A percentile compares a stretch with the other conserved stretches of the same genome.
Conservation (phyloP, 2,797 vertebrate genomes). For the Mus caroli region DNA sequence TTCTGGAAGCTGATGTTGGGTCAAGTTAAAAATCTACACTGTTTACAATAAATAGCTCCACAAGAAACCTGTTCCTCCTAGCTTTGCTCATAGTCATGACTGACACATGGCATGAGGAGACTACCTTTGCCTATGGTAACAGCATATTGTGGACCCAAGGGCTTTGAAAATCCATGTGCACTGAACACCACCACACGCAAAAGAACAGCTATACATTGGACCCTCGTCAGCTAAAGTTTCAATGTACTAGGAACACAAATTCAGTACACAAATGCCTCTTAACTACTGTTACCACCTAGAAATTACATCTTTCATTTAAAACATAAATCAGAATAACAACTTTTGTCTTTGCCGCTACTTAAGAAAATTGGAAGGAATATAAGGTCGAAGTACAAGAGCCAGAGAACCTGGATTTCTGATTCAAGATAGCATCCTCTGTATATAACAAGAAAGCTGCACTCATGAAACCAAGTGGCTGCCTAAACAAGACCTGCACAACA, state of each 20-base stretch:
- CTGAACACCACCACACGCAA: background rate
- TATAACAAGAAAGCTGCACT: background rate
- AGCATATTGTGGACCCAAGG: background rate
- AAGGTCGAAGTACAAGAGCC: background rate
- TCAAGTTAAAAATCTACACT: conserved; percentile 12
- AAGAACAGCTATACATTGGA: background rate
- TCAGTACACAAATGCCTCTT: background rate
- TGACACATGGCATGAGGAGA: background rate
- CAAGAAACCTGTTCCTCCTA: background rate
- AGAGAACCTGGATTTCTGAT: background rate
- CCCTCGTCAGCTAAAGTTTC: background rate
- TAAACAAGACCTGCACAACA: background rate
- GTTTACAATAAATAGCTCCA: background rate
- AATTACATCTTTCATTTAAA: conserved; percentile 9
- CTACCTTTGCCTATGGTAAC: background rate
- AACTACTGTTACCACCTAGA: background rate
- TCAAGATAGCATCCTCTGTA: background rate
- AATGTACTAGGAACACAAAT: conserved; percentile 12
- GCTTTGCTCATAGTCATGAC: background rate
- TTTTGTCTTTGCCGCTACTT: conserved; percentile 20
- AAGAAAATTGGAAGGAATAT: background rate
- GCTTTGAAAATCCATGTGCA: background rate
- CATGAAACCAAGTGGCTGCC: background rate
- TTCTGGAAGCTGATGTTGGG: conserved; percentile 39
- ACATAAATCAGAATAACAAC: background rate